These are phyloP conservation scores for Iphiclides podalirius DNA, from an alignment of 2,888 invertebrate species.

Conservation along the genomic window DNA sequence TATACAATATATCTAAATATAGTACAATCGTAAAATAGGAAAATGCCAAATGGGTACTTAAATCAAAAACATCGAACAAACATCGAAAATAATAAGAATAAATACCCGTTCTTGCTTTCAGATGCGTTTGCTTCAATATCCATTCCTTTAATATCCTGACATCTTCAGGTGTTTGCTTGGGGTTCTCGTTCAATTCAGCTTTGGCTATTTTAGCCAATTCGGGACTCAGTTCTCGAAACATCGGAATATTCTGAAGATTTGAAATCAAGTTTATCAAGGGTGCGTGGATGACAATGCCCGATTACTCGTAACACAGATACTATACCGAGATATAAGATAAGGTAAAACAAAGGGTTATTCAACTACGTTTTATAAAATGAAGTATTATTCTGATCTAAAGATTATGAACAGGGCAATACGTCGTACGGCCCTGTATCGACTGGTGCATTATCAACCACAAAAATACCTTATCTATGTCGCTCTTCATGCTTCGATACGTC, in stretches of 20 bases:
- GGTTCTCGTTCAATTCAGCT: slow-evolving; percentile 73
- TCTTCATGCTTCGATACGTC: slow-evolving; percentile 1
- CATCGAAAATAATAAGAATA: too few relatives aligned
- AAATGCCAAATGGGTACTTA: too few relatives aligned
- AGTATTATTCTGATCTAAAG: not conserved
- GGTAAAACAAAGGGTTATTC: not conserved
- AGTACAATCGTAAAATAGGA: too few relatives aligned
- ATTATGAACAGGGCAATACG: not conserved
- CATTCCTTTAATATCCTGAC: slow-evolving; percentile 70
- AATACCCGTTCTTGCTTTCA: slow-evolving; percentile 77
- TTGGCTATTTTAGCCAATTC: slow-evolving; percentile 70
- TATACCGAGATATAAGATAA: not conserved
- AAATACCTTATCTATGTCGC: slow-evolving; percentile 14
- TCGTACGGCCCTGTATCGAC: slow-evolving; percentile 11
- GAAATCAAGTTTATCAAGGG: not conserved
- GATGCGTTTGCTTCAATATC: slow-evolving; percentile 76
- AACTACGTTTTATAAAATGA: not conserved
- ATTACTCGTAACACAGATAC: not conserved
- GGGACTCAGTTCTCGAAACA: slow-evolving; percentile 60
- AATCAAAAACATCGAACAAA: too few relatives aligned
- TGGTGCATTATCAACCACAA: slow-evolving; percentile 14
- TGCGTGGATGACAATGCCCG: too few relatives aligned
- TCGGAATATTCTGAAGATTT: slow-evolving; percentile 28
- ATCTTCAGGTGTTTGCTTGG: slow-evolving; percentile 57
- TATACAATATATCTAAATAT: too few relatives aligned